Evolutionary conservation across 1,140 invertebrate species (phyloP).

Genomic region (Drosophila novamexicana): DNA sequence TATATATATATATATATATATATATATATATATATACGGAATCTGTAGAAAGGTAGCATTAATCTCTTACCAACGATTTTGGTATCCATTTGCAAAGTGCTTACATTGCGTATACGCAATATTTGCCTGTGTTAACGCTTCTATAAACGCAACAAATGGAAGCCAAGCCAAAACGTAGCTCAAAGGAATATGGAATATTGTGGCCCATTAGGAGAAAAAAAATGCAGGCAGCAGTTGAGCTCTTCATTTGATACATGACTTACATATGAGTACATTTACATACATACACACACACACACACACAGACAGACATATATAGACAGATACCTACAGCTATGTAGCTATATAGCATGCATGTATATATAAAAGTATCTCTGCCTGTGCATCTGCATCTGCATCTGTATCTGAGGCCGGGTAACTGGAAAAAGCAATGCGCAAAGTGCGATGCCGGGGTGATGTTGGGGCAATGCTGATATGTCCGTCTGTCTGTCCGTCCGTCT

Average conservation of each 20-base stretch:
- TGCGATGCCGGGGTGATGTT: conserved; percentile 21
- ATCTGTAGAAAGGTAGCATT: too few relatives aligned
- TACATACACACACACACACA: background rate
- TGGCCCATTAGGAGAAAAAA: conserved; percentile 6
- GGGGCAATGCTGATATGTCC: conserved; percentile 40
- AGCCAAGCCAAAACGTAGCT: conserved; percentile 1
- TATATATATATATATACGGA: too few relatives aligned
- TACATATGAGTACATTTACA: conserved; percentile 26
- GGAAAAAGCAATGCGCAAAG: conserved; percentile 65
- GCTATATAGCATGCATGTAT: conserved; percentile 21
- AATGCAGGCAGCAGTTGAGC: conserved; percentile 12
- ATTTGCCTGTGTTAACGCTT: background rate
- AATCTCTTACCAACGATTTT: background rate
- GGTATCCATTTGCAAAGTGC: background rate
- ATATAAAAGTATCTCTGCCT: background rate
- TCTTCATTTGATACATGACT: conserved; percentile 40
- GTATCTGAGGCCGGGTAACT: conserved; percentile 35
- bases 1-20: background rate
- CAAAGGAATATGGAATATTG: conserved; percentile 9
- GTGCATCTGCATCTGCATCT: conserved; percentile 27
- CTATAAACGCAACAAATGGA: background rate
- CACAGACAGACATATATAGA: background rate
- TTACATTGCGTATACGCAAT: conserved; percentile 24
- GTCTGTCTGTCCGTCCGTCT: conserved; percentile 21
- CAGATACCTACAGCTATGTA: conserved; percentile 22